Evolutionary conservation across 2,797 vertebrate genomes (phyloP), one percentile per base, ranked within the genome.

Genomic region (Huso huso): DNA sequence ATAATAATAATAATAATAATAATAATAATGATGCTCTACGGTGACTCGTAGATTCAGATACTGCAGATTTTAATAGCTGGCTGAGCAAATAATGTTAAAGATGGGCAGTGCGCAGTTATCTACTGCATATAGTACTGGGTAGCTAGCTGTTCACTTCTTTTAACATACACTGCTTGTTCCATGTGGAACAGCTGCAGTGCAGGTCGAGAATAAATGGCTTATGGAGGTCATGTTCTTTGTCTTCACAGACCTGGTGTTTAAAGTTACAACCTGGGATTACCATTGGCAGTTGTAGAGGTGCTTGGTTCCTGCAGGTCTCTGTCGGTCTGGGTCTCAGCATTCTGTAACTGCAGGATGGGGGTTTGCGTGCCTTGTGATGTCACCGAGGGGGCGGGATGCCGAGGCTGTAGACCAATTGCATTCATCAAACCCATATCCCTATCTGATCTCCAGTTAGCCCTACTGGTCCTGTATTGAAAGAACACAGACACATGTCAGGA

Each of bases 381-480:
- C 83, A 99, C 96, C 0, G 95, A 98, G 4, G 95, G 94, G 74
- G 91, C 75, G 8, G 95, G 95, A 70, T 98, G 94, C 76, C 97
- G 87, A 2, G 97, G 97, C 79, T 98, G 97, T 50, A 99, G 86
- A 65, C 97, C 97, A 68, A 99, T 99, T 6, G 97, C 97, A 52
- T 95, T 98, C 94, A 99, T 99, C 74, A 99, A 75, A 49, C 96
- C 97, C 95, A 99, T 96, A 81, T 99, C 97, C 74, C 97, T 83
- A 83, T 98, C 97, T 70, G 94, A 88, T 61, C 95, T 87, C 96
- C 95, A 98, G 0, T 92, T 90, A 1, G 94, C 90, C 80, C 96
- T 92, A 73, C 91, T 97, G 2, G 91, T 93, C 76, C 95, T 97
- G 58, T 52, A 55, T 37, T 13, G 18, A 15, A 1, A 48, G 12